phyloP scores from a whole-genome alignment of 2,888 invertebrate species.

The Catocala fraxini region DNA sequence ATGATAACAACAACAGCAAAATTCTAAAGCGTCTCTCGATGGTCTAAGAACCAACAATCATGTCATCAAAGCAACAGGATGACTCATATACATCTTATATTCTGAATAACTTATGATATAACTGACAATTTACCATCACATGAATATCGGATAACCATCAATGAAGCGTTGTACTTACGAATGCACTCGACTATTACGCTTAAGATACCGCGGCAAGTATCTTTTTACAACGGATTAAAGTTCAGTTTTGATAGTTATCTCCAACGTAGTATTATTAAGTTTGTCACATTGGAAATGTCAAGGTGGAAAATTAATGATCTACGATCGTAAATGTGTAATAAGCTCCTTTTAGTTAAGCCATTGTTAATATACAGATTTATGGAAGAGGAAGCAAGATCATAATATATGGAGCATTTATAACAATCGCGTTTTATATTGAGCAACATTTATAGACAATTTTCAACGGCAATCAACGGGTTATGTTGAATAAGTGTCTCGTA shows the following conservation, averaged over 20 bases:
- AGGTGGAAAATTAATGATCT: slow-evolving; percentile 60
- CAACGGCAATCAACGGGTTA: slow-evolving; percentile 32
- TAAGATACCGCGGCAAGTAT: slow-evolving; percentile 3
- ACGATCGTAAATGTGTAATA: slow-evolving; percentile 59
- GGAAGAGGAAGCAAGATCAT: slow-evolving; percentile 60
- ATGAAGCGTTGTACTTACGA: slow-evolving; percentile 47
- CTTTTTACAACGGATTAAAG: slow-evolving; percentile 34
- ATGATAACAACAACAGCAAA: no score
- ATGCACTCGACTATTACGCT: slow-evolving; percentile 30
- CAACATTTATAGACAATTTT: slow-evolving; percentile 42
- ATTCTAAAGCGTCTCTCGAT: no score
- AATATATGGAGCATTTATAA: slow-evolving; percentile 52
- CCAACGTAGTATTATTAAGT: slow-evolving; percentile 26
- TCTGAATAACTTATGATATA: slow-evolving; percentile 56
- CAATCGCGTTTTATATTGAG: slow-evolving; percentile 34
- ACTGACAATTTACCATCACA: slow-evolving; percentile 53
- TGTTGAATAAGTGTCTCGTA: slow-evolving; percentile 24
- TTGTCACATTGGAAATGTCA: slow-evolving; percentile 59
- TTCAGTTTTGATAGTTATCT: slow-evolving; percentile 13
- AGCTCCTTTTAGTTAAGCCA: slow-evolving; percentile 43
- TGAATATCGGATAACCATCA: slow-evolving; percentile 62
- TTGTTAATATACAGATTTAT: slow-evolving; percentile 62
- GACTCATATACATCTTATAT: slow-evolving; percentile 33
- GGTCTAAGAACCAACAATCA: slow-evolving; percentile 26
- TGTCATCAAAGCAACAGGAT: slow-evolving; percentile 33